A percentile compares a stretch with the other conserved stretches of the same genome.
These are phyloP conservation scores for Sparus aurata DNA, from an alignment of 2,797 vertebrate genomes.

Conservation along the genomic window DNA sequence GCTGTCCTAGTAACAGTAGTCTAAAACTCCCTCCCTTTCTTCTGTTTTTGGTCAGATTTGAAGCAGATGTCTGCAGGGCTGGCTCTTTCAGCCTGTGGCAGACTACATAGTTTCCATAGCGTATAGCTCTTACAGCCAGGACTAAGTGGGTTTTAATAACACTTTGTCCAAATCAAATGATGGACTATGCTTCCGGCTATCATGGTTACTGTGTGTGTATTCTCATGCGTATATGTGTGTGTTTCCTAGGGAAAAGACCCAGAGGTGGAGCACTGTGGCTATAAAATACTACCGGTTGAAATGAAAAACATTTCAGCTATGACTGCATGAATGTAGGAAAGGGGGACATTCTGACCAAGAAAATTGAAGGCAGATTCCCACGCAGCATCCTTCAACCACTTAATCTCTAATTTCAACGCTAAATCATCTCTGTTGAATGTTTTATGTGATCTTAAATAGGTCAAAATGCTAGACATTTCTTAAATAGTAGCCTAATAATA, in stretches of 20 bases:
- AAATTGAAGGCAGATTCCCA: slow-evolving; percentile 19
- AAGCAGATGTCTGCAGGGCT: slow-evolving; percentile 77
- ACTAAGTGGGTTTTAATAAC: slow-evolving; percentile 84
- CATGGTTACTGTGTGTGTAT: slow-evolving; percentile 44
- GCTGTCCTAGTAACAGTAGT: slow-evolving; percentile 30
- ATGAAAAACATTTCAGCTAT: neutral
- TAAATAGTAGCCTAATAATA: neutral
- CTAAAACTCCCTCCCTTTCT: slow-evolving; percentile 16
- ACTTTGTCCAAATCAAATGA: slow-evolving; percentile 80
- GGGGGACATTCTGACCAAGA: slow-evolving; percentile 13
- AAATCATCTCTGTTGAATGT: slow-evolving; percentile 7
- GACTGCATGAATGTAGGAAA: neutral
- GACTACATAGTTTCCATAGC: slow-evolving; percentile 76
- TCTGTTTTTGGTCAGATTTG: slow-evolving; percentile 68
- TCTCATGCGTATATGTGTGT: slow-evolving; percentile 19
- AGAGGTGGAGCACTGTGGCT: slow-evolving; percentile 19
- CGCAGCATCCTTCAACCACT: neutral
- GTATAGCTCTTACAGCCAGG: slow-evolving; percentile 60
- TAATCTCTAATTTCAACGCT: neutral
- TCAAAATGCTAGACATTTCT: neutral
- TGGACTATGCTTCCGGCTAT: slow-evolving; percentile 63
- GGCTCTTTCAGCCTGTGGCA: slow-evolving; percentile 46
- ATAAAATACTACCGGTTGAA: slow-evolving; percentile 8
- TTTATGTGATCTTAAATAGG: neutral
- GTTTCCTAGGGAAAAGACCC: slow-evolving; percentile 23